phyloP scores from a whole-genome alignment of 2,113 vertebrate species.

The Taxidea taxus region DNA sequence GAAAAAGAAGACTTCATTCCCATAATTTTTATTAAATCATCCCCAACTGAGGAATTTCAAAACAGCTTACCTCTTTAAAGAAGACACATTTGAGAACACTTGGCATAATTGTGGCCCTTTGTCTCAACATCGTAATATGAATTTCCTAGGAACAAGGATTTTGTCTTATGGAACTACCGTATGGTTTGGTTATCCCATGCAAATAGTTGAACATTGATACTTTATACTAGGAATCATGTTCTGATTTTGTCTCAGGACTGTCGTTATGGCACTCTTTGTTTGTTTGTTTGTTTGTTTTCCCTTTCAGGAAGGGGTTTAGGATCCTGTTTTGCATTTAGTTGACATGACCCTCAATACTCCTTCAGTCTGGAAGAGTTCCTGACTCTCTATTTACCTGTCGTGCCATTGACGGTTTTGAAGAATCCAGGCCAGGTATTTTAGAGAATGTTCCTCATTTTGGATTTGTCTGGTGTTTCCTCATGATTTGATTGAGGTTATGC shows the following conservation, averaged over 20 bases:
- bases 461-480: background rate
- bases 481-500: conserved; percentile 5
- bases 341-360: background rate
- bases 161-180: background rate
- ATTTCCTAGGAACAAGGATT: background rate
- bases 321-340: background rate
- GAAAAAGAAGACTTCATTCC: background rate
- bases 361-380: background rate
- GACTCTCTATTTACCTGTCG: background rate
- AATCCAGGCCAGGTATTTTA: background rate
- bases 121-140: background rate
- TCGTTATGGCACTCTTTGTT: background rate
- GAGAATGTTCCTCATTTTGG: background rate
- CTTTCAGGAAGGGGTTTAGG: background rate
- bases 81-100: background rate
- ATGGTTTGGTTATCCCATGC: background rate
- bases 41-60: background rate
- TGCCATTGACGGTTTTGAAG: background rate
- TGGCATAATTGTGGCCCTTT: background rate
- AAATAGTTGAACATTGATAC: background rate
- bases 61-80: background rate
- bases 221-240: background rate
- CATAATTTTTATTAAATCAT: background rate
- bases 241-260: background rate
- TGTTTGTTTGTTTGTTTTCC: background rate